phyloP scores from a whole-genome alignment of 1,140 invertebrate species.

The Rhopalosiphum maidis region DNA sequence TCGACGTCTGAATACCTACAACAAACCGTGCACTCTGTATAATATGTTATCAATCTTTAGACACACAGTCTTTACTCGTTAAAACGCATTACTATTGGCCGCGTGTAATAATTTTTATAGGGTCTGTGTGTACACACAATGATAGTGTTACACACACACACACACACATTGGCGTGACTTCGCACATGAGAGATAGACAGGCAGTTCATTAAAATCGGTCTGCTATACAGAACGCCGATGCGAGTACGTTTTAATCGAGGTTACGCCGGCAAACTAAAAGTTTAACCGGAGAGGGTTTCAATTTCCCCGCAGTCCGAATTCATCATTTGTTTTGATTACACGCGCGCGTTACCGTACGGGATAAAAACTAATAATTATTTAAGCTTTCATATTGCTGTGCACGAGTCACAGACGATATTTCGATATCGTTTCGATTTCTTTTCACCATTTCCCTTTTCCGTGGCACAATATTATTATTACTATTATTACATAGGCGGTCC shows the following conservation, averaged over 20 bases:
- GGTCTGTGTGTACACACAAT: neutral
- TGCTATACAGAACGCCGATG: neutral
- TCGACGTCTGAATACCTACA: neutral
- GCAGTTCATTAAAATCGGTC: neutral
- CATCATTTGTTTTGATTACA: neutral
- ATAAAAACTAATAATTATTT: neutral
- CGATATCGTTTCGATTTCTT: neutral
- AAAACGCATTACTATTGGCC: neutral
- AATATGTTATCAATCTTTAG: neutral
- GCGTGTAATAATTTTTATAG: neutral
- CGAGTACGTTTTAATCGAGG: slow-evolving; percentile 11
- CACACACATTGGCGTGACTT: neutral
- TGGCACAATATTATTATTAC: too few species aligned
- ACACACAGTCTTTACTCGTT: neutral
- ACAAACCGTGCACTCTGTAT: neutral
- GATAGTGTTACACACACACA: neutral
- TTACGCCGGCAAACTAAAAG: neutral
- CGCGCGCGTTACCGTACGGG: too few species aligned
- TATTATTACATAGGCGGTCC: too few species aligned
- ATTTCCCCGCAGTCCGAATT: neutral
- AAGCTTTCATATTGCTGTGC: neutral
- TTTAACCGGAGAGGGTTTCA: neutral
- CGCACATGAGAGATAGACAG: neutral
- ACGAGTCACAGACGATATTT: neutral
- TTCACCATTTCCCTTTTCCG: neutral